These are phyloP conservation scores for Typhlichthys subterraneus DNA, from an alignment of 2,797 vertebrate species.

Conservation along the genomic window DNA sequence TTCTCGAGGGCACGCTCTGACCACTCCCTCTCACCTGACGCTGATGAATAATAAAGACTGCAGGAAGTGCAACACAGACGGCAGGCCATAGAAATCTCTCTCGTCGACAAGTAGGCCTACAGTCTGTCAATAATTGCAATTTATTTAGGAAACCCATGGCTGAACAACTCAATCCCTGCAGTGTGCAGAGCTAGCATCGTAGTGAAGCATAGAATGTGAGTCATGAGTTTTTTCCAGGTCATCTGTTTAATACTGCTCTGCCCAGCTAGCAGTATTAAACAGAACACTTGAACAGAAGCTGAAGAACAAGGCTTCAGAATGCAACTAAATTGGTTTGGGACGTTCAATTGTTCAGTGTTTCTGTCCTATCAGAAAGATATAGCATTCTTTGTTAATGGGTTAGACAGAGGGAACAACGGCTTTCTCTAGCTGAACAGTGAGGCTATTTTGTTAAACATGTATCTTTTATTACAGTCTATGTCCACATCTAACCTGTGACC, in stretches of 20 bases:
- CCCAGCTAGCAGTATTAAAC: background rate
- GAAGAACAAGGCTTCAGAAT: slow-evolving; percentile 2
- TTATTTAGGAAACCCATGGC: background rate
- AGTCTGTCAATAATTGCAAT: too few species aligned
- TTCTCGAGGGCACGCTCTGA: background rate
- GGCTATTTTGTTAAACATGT: slow-evolving; percentile 48
- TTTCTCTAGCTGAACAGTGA: slow-evolving; percentile 28
- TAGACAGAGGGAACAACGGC: slow-evolving; percentile 46
- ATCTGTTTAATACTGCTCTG: slow-evolving; percentile 12
- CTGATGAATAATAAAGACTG: too few species aligned
- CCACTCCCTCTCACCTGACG: too few species aligned
- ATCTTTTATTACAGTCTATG: slow-evolving; percentile 52
- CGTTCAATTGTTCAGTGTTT: slow-evolving; percentile 26
- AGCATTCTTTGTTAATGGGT: slow-evolving; percentile 60
- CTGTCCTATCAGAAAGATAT: slow-evolving; percentile 29
- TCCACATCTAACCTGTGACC: background rate
- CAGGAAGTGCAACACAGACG: background rate
- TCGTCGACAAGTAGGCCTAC: too few species aligned
- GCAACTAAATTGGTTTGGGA: slow-evolving; percentile 23
- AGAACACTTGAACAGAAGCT: slow-evolving; percentile 3
- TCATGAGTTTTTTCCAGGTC: background rate
- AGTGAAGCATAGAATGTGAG: background rate
- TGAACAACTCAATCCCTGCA: too few species aligned
- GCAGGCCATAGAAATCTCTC: too few species aligned
- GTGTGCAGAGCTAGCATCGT: background rate